Conservation (phyloP, 2,888 invertebrate species). For the Ectemnius continuus region DNA sequence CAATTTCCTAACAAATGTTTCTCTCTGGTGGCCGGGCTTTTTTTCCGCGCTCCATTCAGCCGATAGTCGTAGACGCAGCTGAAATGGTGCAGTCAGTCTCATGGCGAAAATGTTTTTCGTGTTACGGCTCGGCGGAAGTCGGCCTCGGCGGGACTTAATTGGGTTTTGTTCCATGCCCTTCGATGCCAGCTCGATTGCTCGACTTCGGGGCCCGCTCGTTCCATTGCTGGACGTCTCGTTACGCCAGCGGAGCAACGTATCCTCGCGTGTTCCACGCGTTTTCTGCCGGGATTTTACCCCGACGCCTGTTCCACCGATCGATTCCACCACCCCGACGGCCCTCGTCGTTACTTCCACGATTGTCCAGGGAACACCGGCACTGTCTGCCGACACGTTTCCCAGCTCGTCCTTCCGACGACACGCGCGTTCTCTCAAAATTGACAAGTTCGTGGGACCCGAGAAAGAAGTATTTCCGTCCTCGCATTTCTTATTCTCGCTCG, state of each 20-base stretch:
- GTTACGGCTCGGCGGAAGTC: constrained; percentile 55
- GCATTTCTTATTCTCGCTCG: too few relatives aligned
- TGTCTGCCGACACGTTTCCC: constrained; percentile 28
- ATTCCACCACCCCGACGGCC: constrained; percentile 32
- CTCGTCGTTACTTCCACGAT: constrained; percentile 53
- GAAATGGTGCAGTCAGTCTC: constrained; percentile 61
- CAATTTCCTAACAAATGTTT: constrained; percentile 31
- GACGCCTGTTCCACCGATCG: not conserved
- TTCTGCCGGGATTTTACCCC: constrained; percentile 54
- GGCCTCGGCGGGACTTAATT: constrained; percentile 60
- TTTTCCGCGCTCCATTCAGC: not conserved
- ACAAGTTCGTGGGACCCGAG: too few relatives aligned
- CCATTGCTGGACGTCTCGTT: constrained; percentile 33
- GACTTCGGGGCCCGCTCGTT: constrained; percentile 39
- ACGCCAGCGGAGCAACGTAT: constrained; percentile 45
- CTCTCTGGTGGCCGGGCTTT: constrained; percentile 13
- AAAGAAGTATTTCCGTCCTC: constrained; percentile 28
- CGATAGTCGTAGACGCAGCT: constrained; percentile 42
- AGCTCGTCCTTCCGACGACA: constrained; percentile 26
- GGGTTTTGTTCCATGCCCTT: constrained; percentile 61
- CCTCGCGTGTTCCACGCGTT: constrained; percentile 54
- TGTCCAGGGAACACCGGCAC: too few relatives aligned
- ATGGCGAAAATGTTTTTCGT: constrained; percentile 61
- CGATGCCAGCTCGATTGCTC: constrained; percentile 42
- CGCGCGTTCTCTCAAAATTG: constrained; percentile 21